phyloP scores from a whole-genome alignment of 1,140 invertebrate genomes.

The Drosophila orosa region DNA sequence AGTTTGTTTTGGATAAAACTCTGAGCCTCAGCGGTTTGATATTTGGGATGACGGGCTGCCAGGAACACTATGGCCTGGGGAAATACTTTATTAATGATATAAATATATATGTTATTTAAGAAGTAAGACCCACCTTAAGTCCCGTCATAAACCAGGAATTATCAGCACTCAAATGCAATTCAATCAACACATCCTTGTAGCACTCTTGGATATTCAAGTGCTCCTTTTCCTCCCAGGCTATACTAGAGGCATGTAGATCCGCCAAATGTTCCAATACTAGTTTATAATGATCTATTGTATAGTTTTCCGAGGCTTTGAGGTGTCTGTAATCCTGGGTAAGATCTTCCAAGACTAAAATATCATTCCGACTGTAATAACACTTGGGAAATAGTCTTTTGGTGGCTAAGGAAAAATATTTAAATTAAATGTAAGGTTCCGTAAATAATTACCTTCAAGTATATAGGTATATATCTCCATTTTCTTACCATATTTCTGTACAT shows the following conservation, averaged over 20 bases:
- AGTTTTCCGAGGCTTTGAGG: slow-evolving; percentile 54
- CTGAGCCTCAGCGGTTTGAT: slow-evolving; percentile 45
- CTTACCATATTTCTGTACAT: slow-evolving; percentile 72
- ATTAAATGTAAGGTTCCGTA: neutral
- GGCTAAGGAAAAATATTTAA: slow-evolving; percentile 14
- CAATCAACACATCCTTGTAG: slow-evolving; percentile 55
- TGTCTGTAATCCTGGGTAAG: slow-evolving; percentile 67
- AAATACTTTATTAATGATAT: neutral
- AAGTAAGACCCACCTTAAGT: slow-evolving; percentile 49
- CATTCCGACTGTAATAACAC: slow-evolving; percentile 59
- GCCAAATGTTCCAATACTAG: slow-evolving; percentile 80
- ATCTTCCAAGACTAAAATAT: slow-evolving; percentile 84
- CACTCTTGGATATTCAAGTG: slow-evolving; percentile 73
- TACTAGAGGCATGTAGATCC: slow-evolving; percentile 82
- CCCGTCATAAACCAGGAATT: slow-evolving; percentile 69
- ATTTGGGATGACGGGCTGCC: slow-evolving; percentile 64
- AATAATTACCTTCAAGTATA: neutral
- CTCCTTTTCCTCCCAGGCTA: slow-evolving; percentile 75
- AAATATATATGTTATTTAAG: rapidly evolving
- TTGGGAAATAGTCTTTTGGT: slow-evolving; percentile 58
- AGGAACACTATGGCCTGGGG: slow-evolving; percentile 55
- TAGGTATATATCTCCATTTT: neutral
- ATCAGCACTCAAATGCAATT: slow-evolving; percentile 46
- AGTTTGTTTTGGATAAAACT: slow-evolving; percentile 73
- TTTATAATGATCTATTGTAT: slow-evolving; percentile 66